phyloP scores from a whole-genome alignment of 2,797 vertebrate genomes.

The Eulemur coronatus region DNA sequence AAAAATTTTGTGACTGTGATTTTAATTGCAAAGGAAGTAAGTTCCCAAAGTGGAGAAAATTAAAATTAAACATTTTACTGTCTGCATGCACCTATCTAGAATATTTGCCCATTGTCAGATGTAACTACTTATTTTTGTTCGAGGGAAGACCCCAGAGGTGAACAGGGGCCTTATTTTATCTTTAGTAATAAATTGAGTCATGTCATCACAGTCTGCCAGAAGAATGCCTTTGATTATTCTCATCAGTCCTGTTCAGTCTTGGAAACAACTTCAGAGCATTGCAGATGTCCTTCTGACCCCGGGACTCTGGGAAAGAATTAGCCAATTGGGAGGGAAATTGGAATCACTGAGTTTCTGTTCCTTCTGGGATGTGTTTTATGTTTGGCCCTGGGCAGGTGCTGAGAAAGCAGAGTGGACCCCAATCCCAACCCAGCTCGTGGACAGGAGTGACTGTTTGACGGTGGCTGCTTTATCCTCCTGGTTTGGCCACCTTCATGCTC shows the following conservation, averaged over 20 bases:
- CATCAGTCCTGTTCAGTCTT: background rate
- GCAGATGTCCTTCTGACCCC: background rate
- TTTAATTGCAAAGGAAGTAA: conserved; percentile 55
- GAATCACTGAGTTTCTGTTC: background rate
- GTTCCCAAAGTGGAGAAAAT: background rate
- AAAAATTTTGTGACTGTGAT: conserved; percentile 36
- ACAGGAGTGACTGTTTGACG: background rate
- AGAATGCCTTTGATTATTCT: background rate
- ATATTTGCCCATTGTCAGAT: background rate
- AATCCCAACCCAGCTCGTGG: fast-evolving
- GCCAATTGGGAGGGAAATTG: fast-evolving
- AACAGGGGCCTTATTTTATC: background rate
- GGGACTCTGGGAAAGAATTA: background rate
- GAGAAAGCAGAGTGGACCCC: background rate
- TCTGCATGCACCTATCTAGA: background rate
- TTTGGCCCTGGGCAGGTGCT: background rate
- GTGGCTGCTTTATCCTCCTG: background rate
- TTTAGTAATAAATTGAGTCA: background rate
- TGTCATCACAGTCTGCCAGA: background rate
- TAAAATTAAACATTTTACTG: background rate
- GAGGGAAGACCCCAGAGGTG: background rate
- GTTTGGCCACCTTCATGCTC: background rate
- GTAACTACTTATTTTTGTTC: background rate
- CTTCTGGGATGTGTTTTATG: background rate
- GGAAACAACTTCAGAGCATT: background rate